Evolutionary conservation across 2,888 invertebrate genomes (phyloP).

Genomic region (Thalpophila matura): DNA sequence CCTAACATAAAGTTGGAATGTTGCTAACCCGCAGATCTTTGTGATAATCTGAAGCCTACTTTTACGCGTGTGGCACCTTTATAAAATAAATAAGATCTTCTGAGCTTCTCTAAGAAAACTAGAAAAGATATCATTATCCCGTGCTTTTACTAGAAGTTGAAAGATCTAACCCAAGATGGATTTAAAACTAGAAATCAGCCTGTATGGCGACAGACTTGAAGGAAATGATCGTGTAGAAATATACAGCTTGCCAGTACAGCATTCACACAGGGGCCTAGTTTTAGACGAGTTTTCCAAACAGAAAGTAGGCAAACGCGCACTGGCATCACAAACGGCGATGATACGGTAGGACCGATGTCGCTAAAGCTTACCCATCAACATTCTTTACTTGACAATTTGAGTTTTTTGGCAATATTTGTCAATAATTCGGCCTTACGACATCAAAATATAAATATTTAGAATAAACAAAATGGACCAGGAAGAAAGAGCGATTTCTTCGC

Average conservation of each 20-base stretch:
- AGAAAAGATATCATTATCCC: background rate
- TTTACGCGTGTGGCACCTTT: background rate
- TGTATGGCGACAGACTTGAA: conserved; percentile 44
- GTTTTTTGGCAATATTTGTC: background rate
- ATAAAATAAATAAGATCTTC: conserved; percentile 21
- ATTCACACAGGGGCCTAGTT: conserved; percentile 82
- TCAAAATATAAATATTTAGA: conserved; percentile 9
- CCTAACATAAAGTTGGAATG: conserved; percentile 14
- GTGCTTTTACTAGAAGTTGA: conserved; percentile 23
- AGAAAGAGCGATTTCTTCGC: conserved; percentile 13
- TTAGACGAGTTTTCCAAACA: conserved; percentile 86
- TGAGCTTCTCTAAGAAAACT: background rate
- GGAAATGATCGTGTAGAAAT: conserved; percentile 77
- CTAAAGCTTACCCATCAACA: conserved; percentile 39
- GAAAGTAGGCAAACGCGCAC: conserved; percentile 86
- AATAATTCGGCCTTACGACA: background rate
- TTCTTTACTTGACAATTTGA: conserved; percentile 12
- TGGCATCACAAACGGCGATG: conserved; percentile 67
- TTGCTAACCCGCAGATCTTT: background rate
- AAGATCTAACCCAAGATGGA: conserved; percentile 34
- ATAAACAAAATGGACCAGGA: conserved; percentile 26
- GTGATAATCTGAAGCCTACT: conserved; percentile 4
- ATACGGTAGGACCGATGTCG: conserved; percentile 67
- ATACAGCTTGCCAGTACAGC: conserved; percentile 74
- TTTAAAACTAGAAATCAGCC: conserved; percentile 55